Evolutionary conservation across 2,113 vertebrate genomes (phyloP).

Genomic region (Narcine bancroftii): DNA sequence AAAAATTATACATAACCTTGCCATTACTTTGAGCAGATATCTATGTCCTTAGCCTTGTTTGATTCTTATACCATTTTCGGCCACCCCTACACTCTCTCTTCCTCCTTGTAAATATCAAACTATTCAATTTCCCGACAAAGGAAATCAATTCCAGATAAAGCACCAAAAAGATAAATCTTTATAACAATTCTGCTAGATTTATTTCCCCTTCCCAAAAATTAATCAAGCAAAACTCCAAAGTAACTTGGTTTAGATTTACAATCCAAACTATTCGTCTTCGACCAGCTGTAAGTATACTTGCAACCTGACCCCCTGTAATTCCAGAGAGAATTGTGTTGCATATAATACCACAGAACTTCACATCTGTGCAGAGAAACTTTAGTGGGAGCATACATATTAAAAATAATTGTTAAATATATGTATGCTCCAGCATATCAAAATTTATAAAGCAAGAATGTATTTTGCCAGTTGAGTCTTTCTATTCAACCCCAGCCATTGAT

Average conservation of each 20-base stretch:
- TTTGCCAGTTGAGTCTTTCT: not conserved
- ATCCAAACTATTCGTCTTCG: not conserved
- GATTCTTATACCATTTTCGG: no score
- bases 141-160: not conserved
- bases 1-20: no score
- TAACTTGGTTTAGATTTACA: not conserved
- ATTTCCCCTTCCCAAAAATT: not conserved
- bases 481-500: not conserved
- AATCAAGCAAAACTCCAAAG: not conserved
- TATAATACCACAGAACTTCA: not conserved
- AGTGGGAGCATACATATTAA: not conserved
- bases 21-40: no score
- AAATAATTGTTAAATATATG: not conserved
- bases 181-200: not conserved
- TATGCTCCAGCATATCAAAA: not conserved
- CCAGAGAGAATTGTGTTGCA: not conserved
- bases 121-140: not conserved
- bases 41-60: no score
- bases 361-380: not conserved
- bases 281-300: not conserved
- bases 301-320: not conserved
- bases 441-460: not conserved
- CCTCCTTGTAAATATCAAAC: not conserved
- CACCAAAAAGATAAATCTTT: slow-evolving; percentile 1
- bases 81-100: no score